Evolutionary conservation across 2,888 invertebrate species (phyloP).

Genomic region (Synergus laeviventris): DNA sequence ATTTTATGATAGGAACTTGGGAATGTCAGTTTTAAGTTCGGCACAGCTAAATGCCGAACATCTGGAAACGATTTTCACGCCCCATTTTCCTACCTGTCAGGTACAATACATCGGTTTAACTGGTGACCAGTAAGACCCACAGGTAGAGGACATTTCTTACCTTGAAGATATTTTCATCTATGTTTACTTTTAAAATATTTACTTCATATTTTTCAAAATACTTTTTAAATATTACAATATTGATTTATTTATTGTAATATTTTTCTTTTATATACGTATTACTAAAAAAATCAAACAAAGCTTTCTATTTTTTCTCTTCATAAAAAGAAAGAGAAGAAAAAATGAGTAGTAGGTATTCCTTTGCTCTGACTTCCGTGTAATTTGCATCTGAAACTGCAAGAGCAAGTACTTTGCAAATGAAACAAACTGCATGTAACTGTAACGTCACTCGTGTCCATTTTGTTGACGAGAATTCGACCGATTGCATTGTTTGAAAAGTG

Average conservation of each 20-base stretch:
- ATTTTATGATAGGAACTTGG: background rate
- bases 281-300: background rate
- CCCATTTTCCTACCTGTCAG: slow-evolving; percentile 16
- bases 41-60: background rate
- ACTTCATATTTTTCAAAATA: background rate
- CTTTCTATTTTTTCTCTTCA: background rate
- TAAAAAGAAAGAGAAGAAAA: background rate
- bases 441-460: slow-evolving; percentile 31
- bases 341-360: background rate
- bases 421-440: slow-evolving; percentile 42
- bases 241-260: background rate
- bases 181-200: background rate
- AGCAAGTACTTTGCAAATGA: slow-evolving; percentile 27
- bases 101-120: background rate
- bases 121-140: background rate
- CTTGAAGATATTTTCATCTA: background rate
- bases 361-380: background rate
- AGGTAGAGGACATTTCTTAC: background rate
- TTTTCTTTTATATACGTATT: background rate
- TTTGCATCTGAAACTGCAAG: slow-evolving; percentile 23
- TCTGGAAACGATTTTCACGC: slow-evolving; percentile 27
- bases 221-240: background rate
- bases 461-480: slow-evolving; percentile 45
- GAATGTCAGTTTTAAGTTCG: background rate
- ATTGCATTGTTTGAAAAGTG: slow-evolving; percentile 44